Conservation (phyloP, 2,888 invertebrate species). For the Marasmarcha lunaedactyla region DNA sequence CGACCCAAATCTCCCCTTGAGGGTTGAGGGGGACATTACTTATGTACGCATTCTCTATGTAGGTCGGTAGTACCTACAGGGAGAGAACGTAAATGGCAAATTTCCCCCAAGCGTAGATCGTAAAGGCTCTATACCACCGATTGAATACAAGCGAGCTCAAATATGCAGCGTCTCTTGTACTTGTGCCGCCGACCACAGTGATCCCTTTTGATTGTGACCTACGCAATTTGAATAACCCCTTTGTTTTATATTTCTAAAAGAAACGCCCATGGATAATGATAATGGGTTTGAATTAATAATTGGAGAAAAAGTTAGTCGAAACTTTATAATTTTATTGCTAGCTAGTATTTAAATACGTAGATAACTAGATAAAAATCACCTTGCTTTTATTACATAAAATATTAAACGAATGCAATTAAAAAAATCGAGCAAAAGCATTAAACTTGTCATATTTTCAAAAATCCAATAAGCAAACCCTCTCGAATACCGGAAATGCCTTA, state of each 20-base stretch:
- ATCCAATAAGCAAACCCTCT: no score
- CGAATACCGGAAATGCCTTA: constrained; percentile 35
- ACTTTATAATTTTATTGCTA: no score
- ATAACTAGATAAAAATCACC: no score
- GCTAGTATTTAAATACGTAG: no score
- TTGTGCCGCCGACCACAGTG: constrained; percentile 16
- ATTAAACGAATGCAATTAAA: no score
- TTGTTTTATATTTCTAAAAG: no score
- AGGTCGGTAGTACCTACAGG: constrained; percentile 34
- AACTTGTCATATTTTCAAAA: no score
- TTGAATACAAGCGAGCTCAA: constrained; percentile 54
- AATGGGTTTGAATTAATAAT: constrained; percentile 13
- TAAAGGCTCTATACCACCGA: constrained; percentile 65
- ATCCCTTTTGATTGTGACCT: not conserved
- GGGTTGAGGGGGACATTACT: constrained; percentile 38
- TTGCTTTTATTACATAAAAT: no score
- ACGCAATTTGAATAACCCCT: not conserved
- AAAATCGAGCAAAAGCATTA: no score
- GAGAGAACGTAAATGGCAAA: constrained; percentile 55
- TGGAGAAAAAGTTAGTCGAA: no score
- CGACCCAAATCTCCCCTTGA: constrained; percentile 33
- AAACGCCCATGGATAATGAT: no score
- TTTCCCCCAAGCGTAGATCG: constrained; percentile 63
- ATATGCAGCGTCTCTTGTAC: constrained; percentile 42
- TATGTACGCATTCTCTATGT: constrained; percentile 41